Evolutionary conservation across 1,140 invertebrate genomes (phyloP).

Genomic region (Drosophila ironensis): DNA sequence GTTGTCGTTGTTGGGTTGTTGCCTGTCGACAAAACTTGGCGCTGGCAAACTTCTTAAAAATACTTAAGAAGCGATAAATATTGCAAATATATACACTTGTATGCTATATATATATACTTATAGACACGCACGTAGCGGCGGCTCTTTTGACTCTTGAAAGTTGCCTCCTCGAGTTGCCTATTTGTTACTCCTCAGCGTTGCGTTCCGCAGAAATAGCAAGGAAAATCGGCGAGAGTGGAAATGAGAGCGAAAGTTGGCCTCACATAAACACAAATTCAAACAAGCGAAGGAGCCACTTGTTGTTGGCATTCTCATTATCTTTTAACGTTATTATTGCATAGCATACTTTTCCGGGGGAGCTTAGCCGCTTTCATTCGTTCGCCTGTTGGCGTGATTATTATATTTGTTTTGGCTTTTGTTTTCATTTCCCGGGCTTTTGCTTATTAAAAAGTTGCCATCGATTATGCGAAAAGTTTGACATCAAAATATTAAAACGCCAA

Average conservation of each 20-base stretch:
- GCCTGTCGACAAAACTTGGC: constrained; percentile 59
- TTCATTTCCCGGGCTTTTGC: constrained; percentile 36
- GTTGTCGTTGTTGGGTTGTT: constrained; percentile 37
- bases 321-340: constrained; percentile 73
- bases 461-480: constrained; percentile 56
- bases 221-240: constrained; percentile 12
- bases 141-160: constrained; percentile 60
- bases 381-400: constrained; percentile 55
- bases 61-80: constrained; percentile 79
- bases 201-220: neutral
- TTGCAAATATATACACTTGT: constrained; percentile 36
- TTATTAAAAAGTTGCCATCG: constrained; percentile 71
- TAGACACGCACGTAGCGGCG: constrained; percentile 20
- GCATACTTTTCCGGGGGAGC: constrained; percentile 48
- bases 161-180: constrained; percentile 70
- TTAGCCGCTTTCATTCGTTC: constrained; percentile 17
- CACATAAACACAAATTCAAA: neutral
- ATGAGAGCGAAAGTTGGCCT: no score
- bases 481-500: constrained; percentile 10
- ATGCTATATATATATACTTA: constrained; percentile 14
- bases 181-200: constrained; percentile 54
- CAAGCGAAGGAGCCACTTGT: constrained; percentile 47
- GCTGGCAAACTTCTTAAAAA: constrained; percentile 74
- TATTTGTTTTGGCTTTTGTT: constrained; percentile 48
- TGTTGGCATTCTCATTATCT: constrained; percentile 63